Conservation (phyloP, 2,888 invertebrate genomes). For the Tipula vernalis region DNA sequence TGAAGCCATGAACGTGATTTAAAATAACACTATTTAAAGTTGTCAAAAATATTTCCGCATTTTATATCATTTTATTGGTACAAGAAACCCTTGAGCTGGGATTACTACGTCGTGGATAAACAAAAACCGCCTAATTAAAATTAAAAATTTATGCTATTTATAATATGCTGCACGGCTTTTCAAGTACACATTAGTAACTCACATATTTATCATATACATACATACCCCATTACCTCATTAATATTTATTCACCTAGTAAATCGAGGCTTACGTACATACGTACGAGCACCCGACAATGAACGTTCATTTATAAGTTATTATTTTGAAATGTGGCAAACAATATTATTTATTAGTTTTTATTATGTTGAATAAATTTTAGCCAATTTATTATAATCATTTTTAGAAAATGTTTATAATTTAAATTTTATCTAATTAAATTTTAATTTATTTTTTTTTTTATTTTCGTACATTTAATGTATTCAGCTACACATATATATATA, state of each 20-base stretch:
- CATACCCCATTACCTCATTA: not conserved
- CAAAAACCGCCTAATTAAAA: no score
- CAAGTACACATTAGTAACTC: no score
- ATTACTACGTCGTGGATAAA: no score
- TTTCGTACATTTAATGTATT: not conserved
- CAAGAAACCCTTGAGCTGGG: no score
- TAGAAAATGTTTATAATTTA: not conserved
- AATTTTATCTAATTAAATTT: not conserved
- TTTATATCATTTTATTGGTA: no score
- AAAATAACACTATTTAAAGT: no score
- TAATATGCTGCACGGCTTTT: no score
- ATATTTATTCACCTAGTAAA: not conserved
- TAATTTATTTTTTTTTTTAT: not conserved
- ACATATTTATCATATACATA: no score
- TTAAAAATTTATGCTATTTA: no score
- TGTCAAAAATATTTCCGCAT: no score
- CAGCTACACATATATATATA: not conserved
- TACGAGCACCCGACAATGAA: not conserved
- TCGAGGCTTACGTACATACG: not conserved
- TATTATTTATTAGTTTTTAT: not conserved
- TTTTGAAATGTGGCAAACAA: not conserved
- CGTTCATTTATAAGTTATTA: not conserved
- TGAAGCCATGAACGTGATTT: no score
- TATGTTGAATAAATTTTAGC: not conserved
- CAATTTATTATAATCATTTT: not conserved